Percentiles rank a stretch among this genome's conserved stretches.
Evolutionary conservation across 2,797 vertebrate species (phyloP).

Genomic region (Hoplostethus mediterraneus): DNA sequence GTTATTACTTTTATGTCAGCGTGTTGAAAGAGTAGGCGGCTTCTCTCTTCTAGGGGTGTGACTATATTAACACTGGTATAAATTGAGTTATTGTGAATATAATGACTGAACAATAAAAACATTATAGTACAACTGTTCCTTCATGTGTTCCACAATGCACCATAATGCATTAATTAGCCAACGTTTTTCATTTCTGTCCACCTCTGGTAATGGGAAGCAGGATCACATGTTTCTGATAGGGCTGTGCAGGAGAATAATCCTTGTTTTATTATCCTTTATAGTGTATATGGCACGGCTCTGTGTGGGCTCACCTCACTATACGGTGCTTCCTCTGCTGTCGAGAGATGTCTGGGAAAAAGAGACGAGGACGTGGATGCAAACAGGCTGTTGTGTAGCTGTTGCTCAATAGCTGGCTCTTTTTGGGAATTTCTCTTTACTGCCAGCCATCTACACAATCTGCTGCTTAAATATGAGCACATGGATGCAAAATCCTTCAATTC

Average conservation of each 20-base stretch:
- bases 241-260: constrained; percentile 8
- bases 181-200: constrained; percentile 5
- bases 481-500: constrained; percentile 39
- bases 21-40: too few relatives aligned
- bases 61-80: constrained; percentile 1
- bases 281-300: constrained; percentile 13
- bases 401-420: constrained; percentile 42
- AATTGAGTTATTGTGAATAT: too few relatives aligned
- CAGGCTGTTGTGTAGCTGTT: constrained; percentile 36
- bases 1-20: too few relatives aligned
- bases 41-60: background rate
- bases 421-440: constrained; percentile 13
- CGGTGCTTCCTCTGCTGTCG: constrained; percentile 25
- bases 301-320: constrained; percentile 8
- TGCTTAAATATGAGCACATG: constrained; percentile 58
- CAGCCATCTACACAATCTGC: constrained; percentile 8
- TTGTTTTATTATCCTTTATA: constrained; percentile 23
- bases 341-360: constrained; percentile 37
- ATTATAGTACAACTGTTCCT: background rate
- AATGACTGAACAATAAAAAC: background rate
- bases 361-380: constrained; percentile 61
- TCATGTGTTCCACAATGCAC: background rate
- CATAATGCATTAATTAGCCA: background rate
- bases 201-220: constrained; percentile 24
- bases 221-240: constrained; percentile 23